Conservation (phyloP, 1,140 invertebrate genomes). For the Maniola jurtina region DNA sequence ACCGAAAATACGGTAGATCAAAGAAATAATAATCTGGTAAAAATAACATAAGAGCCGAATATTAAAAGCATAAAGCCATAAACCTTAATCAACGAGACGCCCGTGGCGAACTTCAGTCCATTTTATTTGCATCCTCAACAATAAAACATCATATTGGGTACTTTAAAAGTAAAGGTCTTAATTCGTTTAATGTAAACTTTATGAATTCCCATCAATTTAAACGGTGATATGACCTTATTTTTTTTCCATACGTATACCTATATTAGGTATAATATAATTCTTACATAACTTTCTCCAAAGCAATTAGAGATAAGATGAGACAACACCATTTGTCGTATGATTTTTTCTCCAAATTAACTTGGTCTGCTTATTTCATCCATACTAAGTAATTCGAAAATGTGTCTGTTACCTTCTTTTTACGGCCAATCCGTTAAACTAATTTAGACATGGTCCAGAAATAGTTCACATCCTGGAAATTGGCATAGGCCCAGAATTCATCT, state of each 20-base stretch:
- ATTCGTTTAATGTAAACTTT: constrained; percentile 17
- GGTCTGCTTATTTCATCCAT: too few relatives aligned
- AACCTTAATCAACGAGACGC: constrained; percentile 12
- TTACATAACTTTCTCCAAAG: constrained; percentile 47
- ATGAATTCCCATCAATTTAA: constrained; percentile 24
- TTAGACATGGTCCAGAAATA: too few relatives aligned
- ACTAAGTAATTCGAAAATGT: too few relatives aligned
- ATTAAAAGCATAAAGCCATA: constrained; percentile 15
- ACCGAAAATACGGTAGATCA: too few relatives aligned
- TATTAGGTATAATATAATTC: too few relatives aligned
- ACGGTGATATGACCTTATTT: constrained; percentile 12
- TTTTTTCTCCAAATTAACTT: too few relatives aligned
- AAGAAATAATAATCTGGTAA: not conserved
- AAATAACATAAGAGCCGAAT: constrained; percentile 15
- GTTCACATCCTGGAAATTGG: too few relatives aligned
- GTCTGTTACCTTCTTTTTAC: too few relatives aligned
- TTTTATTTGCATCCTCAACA: constrained; percentile 16
- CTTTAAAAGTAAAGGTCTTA: constrained; percentile 20
- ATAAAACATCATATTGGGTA: constrained; percentile 16
- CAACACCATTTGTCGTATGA: too few relatives aligned
- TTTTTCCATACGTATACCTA: constrained; percentile 7
- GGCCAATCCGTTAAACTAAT: too few relatives aligned
- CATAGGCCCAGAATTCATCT: too few relatives aligned
- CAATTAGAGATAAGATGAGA: constrained; percentile 36
- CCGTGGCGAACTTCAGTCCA: constrained; percentile 11